Evolutionary conservation across 1,140 invertebrate species (phyloP), one percentile per base, ranked within the genome.

Genomic region (Muscidifurax raptorellus): DNA sequence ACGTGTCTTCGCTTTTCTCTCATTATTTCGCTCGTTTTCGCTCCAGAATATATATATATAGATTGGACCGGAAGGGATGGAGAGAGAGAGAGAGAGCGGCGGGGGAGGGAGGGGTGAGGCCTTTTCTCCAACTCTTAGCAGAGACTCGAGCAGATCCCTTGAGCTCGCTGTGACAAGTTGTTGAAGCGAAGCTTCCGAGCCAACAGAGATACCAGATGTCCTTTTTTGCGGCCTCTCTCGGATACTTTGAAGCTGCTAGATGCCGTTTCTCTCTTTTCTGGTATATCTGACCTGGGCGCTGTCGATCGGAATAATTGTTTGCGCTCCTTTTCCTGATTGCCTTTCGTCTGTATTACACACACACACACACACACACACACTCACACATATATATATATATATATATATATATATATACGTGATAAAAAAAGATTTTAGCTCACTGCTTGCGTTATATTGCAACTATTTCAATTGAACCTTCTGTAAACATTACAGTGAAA

Each of bases 141-240:
- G 22, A 6, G 52, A 59, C 52, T 59, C 15, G 52, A 59, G 18
- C 7, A 67, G 36, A 74, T 72, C 22, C 72, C 75, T 76, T 32
- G 15, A n/a, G 32, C 47, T 72, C 27, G 71, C 52, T 28, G 30
- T 64, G 71, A 82, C 59, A 82, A 82, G 44, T 76, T 82, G 72
- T 76, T 82, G 44, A 27, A 22, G 12, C 18, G 7, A 81, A 59
- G 30, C 59, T 66, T 67, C 15, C 52, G 15, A 28, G 25, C 15
- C 59, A 67, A 75, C 59, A 82, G 59, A 75, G 30, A 82, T 75
- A 75, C 40, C 52, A 2, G 12, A 80, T 9, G 22, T 81, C 28
- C 36, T 72, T 81, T 69, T 72, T 81, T 59, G 25, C 10, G 22
- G 18, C 3, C 18, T 59, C 52, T n/a, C 52, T 59, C 15, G 18